A percentile compares a stretch with the other conserved stretches of the same genome.
Evolutionary conservation across 2,888 invertebrate genomes (phyloP).

Genomic region (Hypomecis atomaria): DNA sequence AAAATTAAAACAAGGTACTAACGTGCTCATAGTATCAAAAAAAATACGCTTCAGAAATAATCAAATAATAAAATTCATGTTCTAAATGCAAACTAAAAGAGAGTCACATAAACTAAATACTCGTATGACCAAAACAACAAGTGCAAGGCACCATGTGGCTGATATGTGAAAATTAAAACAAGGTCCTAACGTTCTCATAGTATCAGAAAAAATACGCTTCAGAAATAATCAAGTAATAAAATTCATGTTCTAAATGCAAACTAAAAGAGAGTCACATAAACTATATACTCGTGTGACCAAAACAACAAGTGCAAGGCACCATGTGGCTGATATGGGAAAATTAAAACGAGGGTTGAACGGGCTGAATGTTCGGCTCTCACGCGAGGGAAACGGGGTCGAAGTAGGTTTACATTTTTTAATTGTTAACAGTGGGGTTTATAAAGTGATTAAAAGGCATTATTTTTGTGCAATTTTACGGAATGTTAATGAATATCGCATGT

Average conservation of each 20-base stretch:
- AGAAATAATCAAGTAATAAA: too few species aligned
- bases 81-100: slow-evolving; percentile 10
- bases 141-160: slow-evolving; percentile 61
- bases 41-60: too few species aligned
- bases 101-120: slow-evolving; percentile 33
- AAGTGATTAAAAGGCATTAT: slow-evolving; percentile 28
- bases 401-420: slow-evolving; percentile 22
- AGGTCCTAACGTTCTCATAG: too few species aligned
- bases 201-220: too few species aligned
- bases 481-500: not conserved
- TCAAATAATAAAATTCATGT: too few species aligned
- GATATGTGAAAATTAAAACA: slow-evolving; percentile 73
- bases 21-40: too few species aligned
- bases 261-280: slow-evolving; percentile 11
- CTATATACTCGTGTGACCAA: slow-evolving; percentile 59
- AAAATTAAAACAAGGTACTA: too few species aligned
- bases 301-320: slow-evolving; percentile 53
- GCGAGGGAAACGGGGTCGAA: slow-evolving; percentile 44
- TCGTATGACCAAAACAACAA: slow-evolving; percentile 62
- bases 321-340: slow-evolving; percentile 72
- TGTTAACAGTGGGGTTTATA: slow-evolving; percentile 20
- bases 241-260: slow-evolving; percentile 13
- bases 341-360: slow-evolving; percentile 60
- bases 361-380: slow-evolving; percentile 43
- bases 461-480: not conserved